Percentiles rank a stretch among this genome's conserved stretches.
Evolutionary conservation across 1,140 invertebrate species (phyloP).

Genomic region (Kradibia gibbosae): DNA sequence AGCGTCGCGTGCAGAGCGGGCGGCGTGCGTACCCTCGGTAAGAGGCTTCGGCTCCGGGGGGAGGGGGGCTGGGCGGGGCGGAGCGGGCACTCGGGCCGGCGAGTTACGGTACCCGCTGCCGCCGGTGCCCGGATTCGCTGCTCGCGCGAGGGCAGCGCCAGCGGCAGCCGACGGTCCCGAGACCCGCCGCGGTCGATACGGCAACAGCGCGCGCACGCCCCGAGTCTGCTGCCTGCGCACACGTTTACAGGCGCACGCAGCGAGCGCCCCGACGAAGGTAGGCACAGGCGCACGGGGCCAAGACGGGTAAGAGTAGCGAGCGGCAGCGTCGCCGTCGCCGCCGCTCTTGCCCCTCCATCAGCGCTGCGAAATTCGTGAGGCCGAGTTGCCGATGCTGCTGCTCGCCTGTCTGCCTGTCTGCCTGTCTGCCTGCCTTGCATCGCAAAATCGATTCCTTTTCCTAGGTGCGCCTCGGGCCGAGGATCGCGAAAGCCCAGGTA

Average conservation of each 20-base stretch:
- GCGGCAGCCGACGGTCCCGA: slow-evolving; percentile 55
- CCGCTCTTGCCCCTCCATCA: background rate
- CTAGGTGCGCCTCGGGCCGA: background rate
- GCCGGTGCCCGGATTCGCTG: slow-evolving; percentile 46
- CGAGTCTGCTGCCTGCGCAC: slow-evolving; percentile 18
- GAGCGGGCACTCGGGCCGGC: slow-evolving; percentile 2
- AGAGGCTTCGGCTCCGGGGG: background rate
- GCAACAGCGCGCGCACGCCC: slow-evolving; percentile 66
- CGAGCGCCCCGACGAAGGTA: background rate
- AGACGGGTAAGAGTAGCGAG: too few relatives aligned
- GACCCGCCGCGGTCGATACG: slow-evolving; percentile 66
- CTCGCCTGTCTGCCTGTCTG: background rate
- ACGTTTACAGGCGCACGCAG: slow-evolving; percentile 29
- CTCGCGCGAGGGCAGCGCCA: slow-evolving; percentile 61
- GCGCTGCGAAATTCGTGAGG: background rate
- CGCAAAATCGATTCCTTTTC: slow-evolving; percentile 7
- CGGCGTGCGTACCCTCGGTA: background rate
- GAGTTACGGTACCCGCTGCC: slow-evolving; percentile 44
- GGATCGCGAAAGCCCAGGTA: background rate
- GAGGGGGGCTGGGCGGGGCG: background rate
- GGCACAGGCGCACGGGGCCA: background rate
- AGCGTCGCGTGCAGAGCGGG: background rate
- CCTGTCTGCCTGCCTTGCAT: background rate
- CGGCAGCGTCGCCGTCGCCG: background rate
- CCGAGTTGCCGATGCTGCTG: background rate